Percentiles rank a stretch among this genome's conserved stretches.
Conservation (phyloP, 1,140 invertebrate genomes). For the Camponotus pennsylvanicus region DNA sequence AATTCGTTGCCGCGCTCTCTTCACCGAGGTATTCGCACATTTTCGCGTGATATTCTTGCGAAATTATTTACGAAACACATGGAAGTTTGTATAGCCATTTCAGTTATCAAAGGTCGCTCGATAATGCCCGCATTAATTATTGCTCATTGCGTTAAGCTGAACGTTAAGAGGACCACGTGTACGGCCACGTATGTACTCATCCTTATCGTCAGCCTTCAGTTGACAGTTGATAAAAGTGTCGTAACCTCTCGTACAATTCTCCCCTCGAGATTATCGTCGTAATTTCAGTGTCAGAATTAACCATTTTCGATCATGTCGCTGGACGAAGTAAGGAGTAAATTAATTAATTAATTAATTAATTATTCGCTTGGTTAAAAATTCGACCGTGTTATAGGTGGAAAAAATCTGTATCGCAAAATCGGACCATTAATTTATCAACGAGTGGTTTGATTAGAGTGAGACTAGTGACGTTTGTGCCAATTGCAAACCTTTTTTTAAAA, state of each 20-base stretch:
- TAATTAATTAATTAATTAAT: neutral
- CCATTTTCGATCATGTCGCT: conserved; percentile 29
- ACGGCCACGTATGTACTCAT: neutral
- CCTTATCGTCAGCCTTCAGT: neutral
- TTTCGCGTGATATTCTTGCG: neutral
- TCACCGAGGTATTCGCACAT: neutral
- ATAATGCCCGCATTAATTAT: conserved; percentile 18
- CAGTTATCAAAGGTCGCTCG: conserved; percentile 9
- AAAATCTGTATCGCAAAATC: neutral
- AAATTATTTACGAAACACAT: neutral
- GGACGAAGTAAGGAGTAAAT: conserved; percentile 39
- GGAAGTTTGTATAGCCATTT: neutral
- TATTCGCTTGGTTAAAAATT: neutral
- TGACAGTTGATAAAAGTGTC: neutral
- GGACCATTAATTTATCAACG: neutral
- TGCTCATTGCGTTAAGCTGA: neutral
- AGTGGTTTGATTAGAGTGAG: neutral
- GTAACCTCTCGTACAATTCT: conserved; percentile 8
- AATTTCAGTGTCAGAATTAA: neutral
- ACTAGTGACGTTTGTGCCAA: neutral
- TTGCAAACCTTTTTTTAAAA: neutral
- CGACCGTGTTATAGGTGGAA: no score
- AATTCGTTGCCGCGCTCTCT: neutral
- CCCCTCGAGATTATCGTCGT: neutral
- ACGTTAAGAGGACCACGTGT: neutral